Evolutionary conservation across 2,888 invertebrate genomes (phyloP), one percentile per base, ranked within the genome.

Genomic region (Patella pellucida): DNA sequence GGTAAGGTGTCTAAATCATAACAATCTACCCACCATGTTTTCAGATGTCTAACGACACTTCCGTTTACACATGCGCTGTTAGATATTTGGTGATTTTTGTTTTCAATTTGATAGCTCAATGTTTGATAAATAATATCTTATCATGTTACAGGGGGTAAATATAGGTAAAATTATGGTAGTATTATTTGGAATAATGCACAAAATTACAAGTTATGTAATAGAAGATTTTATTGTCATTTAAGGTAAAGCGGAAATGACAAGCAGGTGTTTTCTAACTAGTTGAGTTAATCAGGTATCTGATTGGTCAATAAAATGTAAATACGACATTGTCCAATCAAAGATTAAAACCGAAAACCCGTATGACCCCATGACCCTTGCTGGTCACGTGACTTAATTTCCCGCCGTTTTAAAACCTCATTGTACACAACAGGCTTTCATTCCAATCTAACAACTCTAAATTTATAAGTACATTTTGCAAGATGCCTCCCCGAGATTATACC

Each of bases 401-500:
- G 87, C 86, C 85, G 81, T 82, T 84, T 83, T 84, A 71, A 73
- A 62, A 69, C 56, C 50, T 19, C 41, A 50, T 69, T 62, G 56
- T 74, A 69, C 56, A 62, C n/a, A 14, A 3, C 15, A 31, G 19
- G 68, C 73, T 9, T 23, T 12, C 19, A 23, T 62, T 62, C 19
- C 23, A 62, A 62, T 12, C 23, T 62, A 23, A 23, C 19, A 11
- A n/a, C 9, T n/a, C 27, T 41, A 19, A 69, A 27, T 31, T 14
- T 19, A 5, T n/a, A 50, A 23, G 51, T 27, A 31, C 12, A 41
- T n/a, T 15, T 15, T n/a, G 0, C 31, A 73, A 80, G 67, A 89
- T 90, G 89, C 85, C 89, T 62, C 84, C 87, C 1, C 81, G 85
- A 81, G 89, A 89, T 81, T 89, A 89, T 73, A 81, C 79, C 15